Percentiles rank a stretch among this genome's conserved stretches.
These are phyloP conservation scores for Heterocephalus glaber DNA, from an alignment of 2,113 vertebrate species.

Conservation along the genomic window DNA sequence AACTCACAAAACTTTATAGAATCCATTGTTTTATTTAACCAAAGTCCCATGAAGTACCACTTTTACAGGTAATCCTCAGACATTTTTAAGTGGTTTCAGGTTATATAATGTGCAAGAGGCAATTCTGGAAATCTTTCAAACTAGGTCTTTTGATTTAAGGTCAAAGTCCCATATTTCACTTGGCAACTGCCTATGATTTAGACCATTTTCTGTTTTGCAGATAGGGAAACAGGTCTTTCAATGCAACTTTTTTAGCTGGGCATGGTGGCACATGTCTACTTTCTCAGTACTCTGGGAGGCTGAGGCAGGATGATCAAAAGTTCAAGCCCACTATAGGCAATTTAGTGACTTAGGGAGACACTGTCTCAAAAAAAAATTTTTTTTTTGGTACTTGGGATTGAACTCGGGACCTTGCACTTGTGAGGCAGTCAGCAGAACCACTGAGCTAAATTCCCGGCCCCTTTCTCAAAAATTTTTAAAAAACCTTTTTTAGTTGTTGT, in stretches of 20 bases:
- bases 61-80: background rate
- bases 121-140: background rate
- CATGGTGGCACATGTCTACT: too few relatives aligned
- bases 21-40: background rate
- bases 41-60: background rate
- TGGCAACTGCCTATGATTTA: background rate
- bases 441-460: too few relatives aligned
- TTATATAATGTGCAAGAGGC: slow-evolving; percentile 25
- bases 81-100: background rate
- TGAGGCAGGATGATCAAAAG: too few relatives aligned
- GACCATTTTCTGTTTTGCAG: background rate
- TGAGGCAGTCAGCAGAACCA: too few relatives aligned
- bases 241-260: background rate
- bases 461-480: too few relatives aligned
- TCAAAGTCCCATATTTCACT: background rate
- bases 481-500: too few relatives aligned
- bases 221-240: background rate
- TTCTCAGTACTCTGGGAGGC: too few relatives aligned
- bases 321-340: too few relatives aligned
- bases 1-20: background rate
- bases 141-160: background rate
- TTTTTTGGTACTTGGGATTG: too few relatives aligned
- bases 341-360: too few relatives aligned
- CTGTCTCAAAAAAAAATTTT: too few relatives aligned
- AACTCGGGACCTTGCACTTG: too few relatives aligned